These are phyloP conservation scores for Melieria picta DNA, from an alignment of 2,888 invertebrate genomes.

Conservation along the genomic window DNA sequence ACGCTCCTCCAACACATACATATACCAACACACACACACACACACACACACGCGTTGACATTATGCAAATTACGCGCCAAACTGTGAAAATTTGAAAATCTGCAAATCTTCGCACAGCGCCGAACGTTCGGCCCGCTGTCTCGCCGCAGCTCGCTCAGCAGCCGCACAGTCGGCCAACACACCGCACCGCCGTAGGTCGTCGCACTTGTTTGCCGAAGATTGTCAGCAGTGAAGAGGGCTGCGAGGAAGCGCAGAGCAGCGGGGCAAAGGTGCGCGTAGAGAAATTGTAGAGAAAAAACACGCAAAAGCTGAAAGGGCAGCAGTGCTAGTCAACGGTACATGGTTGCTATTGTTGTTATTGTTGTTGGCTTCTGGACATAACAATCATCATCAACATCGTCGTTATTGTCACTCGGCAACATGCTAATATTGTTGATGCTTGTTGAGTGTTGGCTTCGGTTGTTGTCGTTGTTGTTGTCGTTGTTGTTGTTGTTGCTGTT, in stretches of 20 bases:
- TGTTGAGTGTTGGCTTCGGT: background rate
- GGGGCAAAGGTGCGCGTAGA: background rate
- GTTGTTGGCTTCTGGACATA: constrained; percentile 23
- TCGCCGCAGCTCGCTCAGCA: too few relatives aligned
- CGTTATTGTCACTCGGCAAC: background rate
- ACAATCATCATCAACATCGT: constrained; percentile 26
- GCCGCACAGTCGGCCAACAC: too few relatives aligned
- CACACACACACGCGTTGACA: constrained; percentile 5
- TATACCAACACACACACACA: constrained; percentile 16
- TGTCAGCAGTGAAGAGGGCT: too few relatives aligned
- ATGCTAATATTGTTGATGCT: constrained; percentile 2
- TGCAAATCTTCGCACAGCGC: background rate
- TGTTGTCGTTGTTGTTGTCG: background rate
- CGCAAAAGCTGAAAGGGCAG: too few relatives aligned
- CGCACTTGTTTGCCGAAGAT: constrained; percentile 8
- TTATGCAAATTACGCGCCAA: constrained; percentile 19
- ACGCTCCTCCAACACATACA: background rate
- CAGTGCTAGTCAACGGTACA: too few relatives aligned
- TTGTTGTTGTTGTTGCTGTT: constrained; percentile 4
- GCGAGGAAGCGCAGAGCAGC: background rate
- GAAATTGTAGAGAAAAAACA: background rate
- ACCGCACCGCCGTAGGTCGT: constrained; percentile 6
- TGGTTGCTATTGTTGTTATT: too few relatives aligned
- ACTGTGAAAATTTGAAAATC: constrained; percentile 23
- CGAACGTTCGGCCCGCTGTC: background rate